Evolutionary conservation across 23 tunicate genomes (phyloP).

Genomic region (Trididemnum clinides): DNA sequence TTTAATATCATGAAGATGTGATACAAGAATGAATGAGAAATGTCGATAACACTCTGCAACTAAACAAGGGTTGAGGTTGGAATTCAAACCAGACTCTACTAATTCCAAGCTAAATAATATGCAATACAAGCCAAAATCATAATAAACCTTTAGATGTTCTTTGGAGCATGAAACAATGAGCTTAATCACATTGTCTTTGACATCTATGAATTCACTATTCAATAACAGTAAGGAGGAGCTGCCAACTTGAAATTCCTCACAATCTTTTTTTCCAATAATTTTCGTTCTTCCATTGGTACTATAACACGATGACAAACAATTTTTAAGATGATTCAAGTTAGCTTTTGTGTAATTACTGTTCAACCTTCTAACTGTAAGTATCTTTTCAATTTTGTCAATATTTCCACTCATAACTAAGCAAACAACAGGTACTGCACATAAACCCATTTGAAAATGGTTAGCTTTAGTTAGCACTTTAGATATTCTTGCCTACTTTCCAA

Average conservation of each 20-base stretch:
- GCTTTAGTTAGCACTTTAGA: too few relatives aligned
- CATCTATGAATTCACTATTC: neutral
- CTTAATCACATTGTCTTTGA: neutral
- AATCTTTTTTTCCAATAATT: neutral
- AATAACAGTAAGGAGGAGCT: constrained; percentile 28
- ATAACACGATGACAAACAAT: neutral
- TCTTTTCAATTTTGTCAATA: too few relatives aligned
- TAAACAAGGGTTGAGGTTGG: neutral
- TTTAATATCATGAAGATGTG: neutral
- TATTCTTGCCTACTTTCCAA: too few relatives aligned
- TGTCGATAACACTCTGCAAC: constrained; percentile 8
- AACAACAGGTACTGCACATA: too few relatives aligned
- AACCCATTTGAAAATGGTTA: too few relatives aligned
- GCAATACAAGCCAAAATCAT: constrained; percentile 45
- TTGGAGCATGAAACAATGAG: neutral
- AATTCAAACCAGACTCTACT: neutral
- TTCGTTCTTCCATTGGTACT: constrained; percentile 22
- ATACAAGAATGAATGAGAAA: neutral
- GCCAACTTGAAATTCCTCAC: constrained; percentile 4
- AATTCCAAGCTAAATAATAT: neutral
- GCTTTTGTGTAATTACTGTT: too few relatives aligned
- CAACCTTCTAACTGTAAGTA: too few relatives aligned
- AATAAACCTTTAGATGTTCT: constrained; percentile 27
- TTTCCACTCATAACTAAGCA: too few relatives aligned
- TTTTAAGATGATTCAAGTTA: neutral